phyloP scores from a whole-genome alignment of 2,888 invertebrate genomes.

The Octonoba sinensis region DNA sequence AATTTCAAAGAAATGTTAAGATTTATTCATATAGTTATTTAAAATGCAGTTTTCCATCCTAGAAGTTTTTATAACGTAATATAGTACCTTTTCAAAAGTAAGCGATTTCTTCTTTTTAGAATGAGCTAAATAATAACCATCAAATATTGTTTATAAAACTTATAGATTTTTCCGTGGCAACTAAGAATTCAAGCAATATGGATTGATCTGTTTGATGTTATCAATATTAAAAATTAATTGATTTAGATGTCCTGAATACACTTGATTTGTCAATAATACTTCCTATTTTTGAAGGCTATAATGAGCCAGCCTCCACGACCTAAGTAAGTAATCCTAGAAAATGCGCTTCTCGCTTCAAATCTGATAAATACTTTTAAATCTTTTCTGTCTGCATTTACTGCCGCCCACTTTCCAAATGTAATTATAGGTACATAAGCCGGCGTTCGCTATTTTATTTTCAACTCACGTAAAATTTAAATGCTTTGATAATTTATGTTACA shows the following conservation, averaged over 20 bases:
- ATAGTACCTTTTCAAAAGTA: too few species aligned
- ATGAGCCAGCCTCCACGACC: constrained; percentile 58
- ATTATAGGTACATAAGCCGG: neutral
- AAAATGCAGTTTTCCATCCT: too few species aligned
- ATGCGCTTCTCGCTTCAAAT: neutral
- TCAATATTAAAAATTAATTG: constrained; percentile 55
- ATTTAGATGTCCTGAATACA: constrained; percentile 17
- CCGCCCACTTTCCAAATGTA: constrained; percentile 1
- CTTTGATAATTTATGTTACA: neutral
- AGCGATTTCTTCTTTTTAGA: too few species aligned
- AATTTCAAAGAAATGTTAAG: too few species aligned
- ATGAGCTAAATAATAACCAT: too few species aligned
- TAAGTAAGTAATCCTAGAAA: constrained; percentile 25
- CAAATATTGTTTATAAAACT: too few species aligned
- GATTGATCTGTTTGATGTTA: constrained; percentile 49
- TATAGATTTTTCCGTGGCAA: too few species aligned
- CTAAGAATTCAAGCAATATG: constrained; percentile 18
- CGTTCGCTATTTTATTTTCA: neutral
- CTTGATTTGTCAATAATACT: too few species aligned
- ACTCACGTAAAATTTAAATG: neutral
- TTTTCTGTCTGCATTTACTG: neutral
- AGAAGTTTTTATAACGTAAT: too few species aligned
- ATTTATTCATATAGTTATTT: too few species aligned
- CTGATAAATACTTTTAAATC: neutral
- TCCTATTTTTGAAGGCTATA: constrained; percentile 11